Evolutionary conservation across 2,888 invertebrate species (phyloP), one percentile per base, ranked within the genome.

Genomic region (Tetragonula carbonaria): DNA sequence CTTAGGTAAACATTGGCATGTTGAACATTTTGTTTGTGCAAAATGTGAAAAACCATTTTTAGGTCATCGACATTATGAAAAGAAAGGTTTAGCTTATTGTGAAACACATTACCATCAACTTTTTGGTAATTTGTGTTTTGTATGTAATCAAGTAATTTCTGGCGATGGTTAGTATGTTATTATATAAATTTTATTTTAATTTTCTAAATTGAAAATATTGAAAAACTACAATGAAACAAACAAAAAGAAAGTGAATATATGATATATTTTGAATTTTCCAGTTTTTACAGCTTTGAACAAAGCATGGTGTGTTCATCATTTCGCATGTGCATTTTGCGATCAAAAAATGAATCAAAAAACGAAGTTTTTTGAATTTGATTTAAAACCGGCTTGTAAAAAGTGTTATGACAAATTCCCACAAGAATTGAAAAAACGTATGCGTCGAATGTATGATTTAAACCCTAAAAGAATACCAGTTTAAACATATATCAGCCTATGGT

Each of bases 21-120:
- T 99, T 50, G 99, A 99, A 97, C 99, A 99, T 95, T 99, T 99
- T 95, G 99, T 99, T 2, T 99, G 99, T 95, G 99, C 99, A 88
- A 99, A 99, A 95, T 99, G 99, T 95, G 99, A 99, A 95, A 99
- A 99, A 95, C 99, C 99, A 0, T 99, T 99, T 96, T 97, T 99
- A 93, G 99, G 99, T 0, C 99, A 99, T 95, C 97, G 99, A 0
- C 99, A 99, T 95, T 99, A 99, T 94, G 99, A 99, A 95, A 98
- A 99, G 95, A 99, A 99, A 93, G 99, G 99, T 1, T 95, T 99
- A 90, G 99, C 99, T 0, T 99, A 99, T 95, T 99, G 99, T 95
- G 99, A 99, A 95, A 98, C 98, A 84, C 99, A 99, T 95, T 99
- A 99, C 95, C 99, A 99, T 95, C 98, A 99, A 96, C 95, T 99